Evolutionary conservation across 2,797 vertebrate genomes (phyloP), one percentile per base, ranked within the genome.

Genomic region (Leucoraja ocellata): DNA sequence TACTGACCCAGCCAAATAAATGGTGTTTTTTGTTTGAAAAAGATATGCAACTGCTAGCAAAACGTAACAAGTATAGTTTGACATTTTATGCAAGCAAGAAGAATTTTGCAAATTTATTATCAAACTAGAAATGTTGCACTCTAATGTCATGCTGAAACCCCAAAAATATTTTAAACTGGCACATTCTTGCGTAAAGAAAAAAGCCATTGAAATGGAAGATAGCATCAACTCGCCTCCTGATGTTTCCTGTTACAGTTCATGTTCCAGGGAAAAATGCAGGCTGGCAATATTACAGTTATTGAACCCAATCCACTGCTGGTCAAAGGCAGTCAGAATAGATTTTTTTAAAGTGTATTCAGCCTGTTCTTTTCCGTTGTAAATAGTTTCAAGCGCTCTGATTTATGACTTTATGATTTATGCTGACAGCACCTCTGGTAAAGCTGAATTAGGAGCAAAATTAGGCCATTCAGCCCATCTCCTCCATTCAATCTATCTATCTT

Each of bases 241-340:
- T 68, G 71, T 46, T 92, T 76, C 71, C 90, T 54, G 71, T 92
- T 91, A 58, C 90, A 74, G 39, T 14, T 92, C 23, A 74, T 71
- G 74, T 92, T 92, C 36, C 90, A 92, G 71, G 68, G 76, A 23
- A 54, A 76, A 92, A 7, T 76, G 46, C 11, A 76, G 71, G 71
- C 71, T 92, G 71, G 23, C 28, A 92, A 74, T 39, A 92, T 46
- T 92, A 58, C n/a, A 74, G 58, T 23, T 76, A 16, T 39, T 76
- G 71, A 92, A 76, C 90, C 90, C 36, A 76, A 25, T 0, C 73
- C 90, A 54, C 11, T 21, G 63, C 83, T 61, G 9, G n/a, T 76
- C 71, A 92, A 92, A 76, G 90, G 39, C 90, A 54, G 68, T n/a
- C 71, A 58, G 46, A 46, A 76, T 74, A 73, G 46, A 58, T 11